phyloP scores from a whole-genome alignment of 2,888 invertebrate species.

The Teinopalpus imperialis region DNA sequence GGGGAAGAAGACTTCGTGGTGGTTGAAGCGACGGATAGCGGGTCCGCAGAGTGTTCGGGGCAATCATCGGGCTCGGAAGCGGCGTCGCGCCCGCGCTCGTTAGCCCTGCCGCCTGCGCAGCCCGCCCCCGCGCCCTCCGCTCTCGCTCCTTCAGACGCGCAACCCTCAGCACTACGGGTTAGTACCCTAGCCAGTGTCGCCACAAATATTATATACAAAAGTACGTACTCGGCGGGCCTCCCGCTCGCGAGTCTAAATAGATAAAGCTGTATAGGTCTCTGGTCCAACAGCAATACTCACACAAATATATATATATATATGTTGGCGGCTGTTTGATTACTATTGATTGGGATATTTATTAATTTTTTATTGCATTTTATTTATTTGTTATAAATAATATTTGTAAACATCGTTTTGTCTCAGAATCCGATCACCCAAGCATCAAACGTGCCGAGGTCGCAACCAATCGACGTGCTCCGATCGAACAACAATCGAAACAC shows the following conservation, averaged over 20 bases:
- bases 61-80: conserved; percentile 63
- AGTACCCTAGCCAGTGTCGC: conserved; percentile 24
- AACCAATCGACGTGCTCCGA: conserved; percentile 92
- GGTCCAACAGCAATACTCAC: no score
- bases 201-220: no score
- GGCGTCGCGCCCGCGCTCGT: conserved; percentile 66
- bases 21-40: conserved; percentile 87
- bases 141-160: conserved; percentile 25
- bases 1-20: conserved; percentile 93
- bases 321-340: no score
- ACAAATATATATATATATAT: no score
- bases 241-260: no score
- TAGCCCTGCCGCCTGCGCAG: conserved; percentile 44
- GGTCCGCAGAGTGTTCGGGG: conserved; percentile 67
- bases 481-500: conserved; percentile 87
- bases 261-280: no score
- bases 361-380: no score
- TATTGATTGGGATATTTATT: neutral
- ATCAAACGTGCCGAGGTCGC: conserved; percentile 87
- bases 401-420: conserved; percentile 33
- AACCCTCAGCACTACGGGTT: conserved; percentile 23
- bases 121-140: conserved; percentile 32
- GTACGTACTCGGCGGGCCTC: no score
- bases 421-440: conserved; percentile 61
- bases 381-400: no score